Base-by-base conservation (phyloP, 2,888 invertebrate genomes). In the Cotesia congregata region DNA sequence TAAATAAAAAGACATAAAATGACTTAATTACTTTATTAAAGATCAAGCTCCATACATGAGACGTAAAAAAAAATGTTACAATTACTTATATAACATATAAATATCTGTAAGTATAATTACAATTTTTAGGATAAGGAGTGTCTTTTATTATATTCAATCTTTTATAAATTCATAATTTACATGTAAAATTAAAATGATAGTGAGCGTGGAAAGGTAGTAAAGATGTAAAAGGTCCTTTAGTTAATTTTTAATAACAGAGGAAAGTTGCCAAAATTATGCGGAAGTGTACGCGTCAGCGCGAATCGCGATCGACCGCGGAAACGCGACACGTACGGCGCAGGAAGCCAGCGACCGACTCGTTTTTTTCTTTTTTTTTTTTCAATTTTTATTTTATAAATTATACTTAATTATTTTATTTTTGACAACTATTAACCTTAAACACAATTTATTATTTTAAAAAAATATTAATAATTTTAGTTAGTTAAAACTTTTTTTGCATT, bases 291-390 rank as follows among this genome's bases (percentile, higher is more conserved):
- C 82, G 83, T 81, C 80, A 83, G 82, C 84, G 85, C 85, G 85
- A 82, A 79, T 82, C 85, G 84, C 84, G 85, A 83, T 81, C 84
- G 83, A 83, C 82, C 85, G 85, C 86, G 87, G 81, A 81, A 50
- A 83, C 83, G 82, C 84, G 85, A 81, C 82, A 82, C 85, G 83
- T 84, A 81, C 83, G 83, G 83, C 85, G 86, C 87, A 87, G 86
- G 87, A 87, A 88, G 87, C 87, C 86, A 86, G 83, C 83, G 85
- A 83, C 83, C 85, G 84, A 82, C 82, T 76, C 74, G 68, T 67
- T 60, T 61, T 38, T 59, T 6, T 30, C 20, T 9, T 30, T 38
- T 30, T 12, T 65, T 38, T 65, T 30, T 30, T 30, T 20, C 3
- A 30, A 30, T 30, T 30, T 30, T 30, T 30, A 30, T 30, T 30